Base-by-base conservation (phyloP, 2,888 invertebrate species). In the Ennomos quercinarius region DNA sequence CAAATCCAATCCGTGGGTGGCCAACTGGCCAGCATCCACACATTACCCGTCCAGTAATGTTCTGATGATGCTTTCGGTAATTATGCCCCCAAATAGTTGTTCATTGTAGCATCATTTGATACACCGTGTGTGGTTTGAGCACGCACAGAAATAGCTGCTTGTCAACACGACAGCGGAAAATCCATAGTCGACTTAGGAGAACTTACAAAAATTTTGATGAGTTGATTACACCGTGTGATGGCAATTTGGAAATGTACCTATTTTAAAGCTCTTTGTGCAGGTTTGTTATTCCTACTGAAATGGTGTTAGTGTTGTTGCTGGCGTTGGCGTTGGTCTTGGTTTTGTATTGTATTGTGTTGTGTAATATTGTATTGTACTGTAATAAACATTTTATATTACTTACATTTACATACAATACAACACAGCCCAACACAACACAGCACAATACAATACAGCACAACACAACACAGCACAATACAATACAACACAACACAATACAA, bases 81-180 rank as follows among this genome's bases (percentile, higher is more conserved):
- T 90, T 89, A 90, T 80, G 81, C 76, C 79, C 77, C 51, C 74
- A 76, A 83, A 82, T 84, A 82, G 80, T 84, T 83, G 83, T 87
- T 86, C 76, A 80, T 61, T 55, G 60, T 61, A 47, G 51, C 60
- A 81, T 78, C 73, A 71, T 78, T 81, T 76, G 78, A 72, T 74
- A 73, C 83, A 75, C 80, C 83, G 89, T 90, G 90, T 88, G 89
- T 87, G 83, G 77, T 66, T 61, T 66, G 65, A 46, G 44, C 60
- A 59, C 51, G 45, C 61, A 57, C 52, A 44, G 35, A 35, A 49
- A 59, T 44, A 47, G 13, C 37, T 27, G 3, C 38, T 53, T 62
- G 65, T 61, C 51, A 62, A 45, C 55, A 47, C 38, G 53, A 55
- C 45, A 48, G 43, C 40, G 17, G 40, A 9, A 48, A 43, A 36